phyloP scores from a whole-genome alignment of 1,140 invertebrate genomes.

The Adoxophyes honmai region DNA sequence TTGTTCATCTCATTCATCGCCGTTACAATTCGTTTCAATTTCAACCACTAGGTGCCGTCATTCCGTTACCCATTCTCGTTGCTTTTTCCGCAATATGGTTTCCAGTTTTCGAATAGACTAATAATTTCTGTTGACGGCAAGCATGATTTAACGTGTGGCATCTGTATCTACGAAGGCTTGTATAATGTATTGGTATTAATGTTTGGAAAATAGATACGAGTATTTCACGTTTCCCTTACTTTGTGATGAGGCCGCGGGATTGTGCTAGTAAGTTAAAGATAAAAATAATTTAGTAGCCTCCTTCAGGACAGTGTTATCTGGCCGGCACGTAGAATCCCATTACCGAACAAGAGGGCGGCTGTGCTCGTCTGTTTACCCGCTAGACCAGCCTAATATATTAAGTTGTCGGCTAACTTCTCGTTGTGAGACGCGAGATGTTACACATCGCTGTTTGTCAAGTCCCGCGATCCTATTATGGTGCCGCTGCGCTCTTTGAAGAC shows the following conservation, averaged over 20 bases:
- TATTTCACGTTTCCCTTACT: background rate
- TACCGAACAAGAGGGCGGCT: constrained; percentile 10
- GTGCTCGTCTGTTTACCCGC: constrained; percentile 55
- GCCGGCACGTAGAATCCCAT: constrained; percentile 19
- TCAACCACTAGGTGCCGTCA: constrained; percentile 16
- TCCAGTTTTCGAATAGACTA: background rate
- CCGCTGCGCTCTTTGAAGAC: constrained; percentile 28
- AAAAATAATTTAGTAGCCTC: constrained; percentile 64
- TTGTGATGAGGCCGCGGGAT: background rate
- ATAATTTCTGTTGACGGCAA: background rate
- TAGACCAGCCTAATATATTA: constrained; percentile 70
- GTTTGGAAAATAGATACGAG: too few relatives aligned
- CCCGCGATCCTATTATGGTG: constrained; percentile 40
- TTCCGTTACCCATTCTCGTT: background rate
- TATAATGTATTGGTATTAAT: too few relatives aligned
- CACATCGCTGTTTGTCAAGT: constrained; percentile 55
- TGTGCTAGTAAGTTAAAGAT: constrained; percentile 34
- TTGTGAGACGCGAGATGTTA: constrained; percentile 47
- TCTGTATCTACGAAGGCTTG: too few relatives aligned
- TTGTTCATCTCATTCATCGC: constrained; percentile 19
- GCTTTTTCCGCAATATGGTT: background rate
- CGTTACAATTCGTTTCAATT: constrained; percentile 20
- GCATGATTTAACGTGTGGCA: constrained; percentile 2
- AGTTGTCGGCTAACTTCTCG: constrained; percentile 58
- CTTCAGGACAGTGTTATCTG: constrained; percentile 48